Evolutionary conservation across 2,888 invertebrate genomes (phyloP), one percentile per base, ranked within the genome.

Genomic region (Neria commutata): DNA sequence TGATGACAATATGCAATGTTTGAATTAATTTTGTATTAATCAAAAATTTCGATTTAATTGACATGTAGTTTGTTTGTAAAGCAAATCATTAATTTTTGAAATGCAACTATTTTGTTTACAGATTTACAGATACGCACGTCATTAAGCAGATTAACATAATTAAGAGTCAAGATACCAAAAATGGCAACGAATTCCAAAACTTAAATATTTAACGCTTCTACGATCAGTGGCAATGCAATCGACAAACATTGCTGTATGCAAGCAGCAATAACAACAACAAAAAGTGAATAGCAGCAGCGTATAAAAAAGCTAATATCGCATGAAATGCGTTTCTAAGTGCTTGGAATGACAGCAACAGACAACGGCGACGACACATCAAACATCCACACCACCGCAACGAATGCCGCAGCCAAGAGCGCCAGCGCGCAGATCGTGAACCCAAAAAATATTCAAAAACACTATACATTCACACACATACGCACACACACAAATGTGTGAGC

Each of bases 71-170:
- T n/a, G n/a, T n/a, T n/a, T n/a, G n/a, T n/a, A n/a, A n/a, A n/a
- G n/a, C n/a, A n/a, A n/a, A n/a, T n/a, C n/a, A n/a, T n/a, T n/a
- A 37, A 8, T n/a, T 37, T 37, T 37, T 37, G 10, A 37, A 14
- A 14, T 6, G 10, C 37, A n/a, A n/a, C n/a, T n/a, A n/a, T 37
- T 37, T 6, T 37, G 37, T 37, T 6, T 37, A 14, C n/a, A 11
- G n/a, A 14, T 37, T 11, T n/a, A 4, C n/a, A 14, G 37, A 8
- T 37, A 14, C 16, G 8, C 57, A 60, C 60, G 63, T 46, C 53
- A 49, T 58, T 29, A 56, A 50, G 60, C 54, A 63, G 60, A 68
- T 73, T 70, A 70, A 52, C 71, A 71, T 71, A 71, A 71, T 73
- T 68, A 68, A 64, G 68, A 56, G 59, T 64, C 65, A n/a, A n/a